These are phyloP conservation scores for Laticauda laticaudata DNA, from an alignment of 2,113 vertebrate genomes.

Conservation along the genomic window DNA sequence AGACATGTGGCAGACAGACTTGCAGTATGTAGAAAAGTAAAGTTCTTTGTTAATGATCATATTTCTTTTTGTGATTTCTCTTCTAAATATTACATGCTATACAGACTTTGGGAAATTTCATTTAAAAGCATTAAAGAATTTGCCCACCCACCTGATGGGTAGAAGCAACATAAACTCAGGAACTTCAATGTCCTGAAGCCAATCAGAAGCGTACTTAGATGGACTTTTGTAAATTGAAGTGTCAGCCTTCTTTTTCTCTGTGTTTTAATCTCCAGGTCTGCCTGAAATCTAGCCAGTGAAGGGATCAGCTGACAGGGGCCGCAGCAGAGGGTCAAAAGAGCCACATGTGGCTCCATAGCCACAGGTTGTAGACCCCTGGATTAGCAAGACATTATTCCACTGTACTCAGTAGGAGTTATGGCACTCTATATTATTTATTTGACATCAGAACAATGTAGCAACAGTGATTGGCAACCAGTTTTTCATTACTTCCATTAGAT, in stretches of 20 bases:
- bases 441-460: background rate
- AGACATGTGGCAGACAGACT: background rate
- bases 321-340: no score
- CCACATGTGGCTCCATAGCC: no score
- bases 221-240: background rate
- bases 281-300: no score
- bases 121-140: background rate
- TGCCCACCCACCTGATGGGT: background rate
- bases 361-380: no score
- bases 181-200: background rate
- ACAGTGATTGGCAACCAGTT: background rate
- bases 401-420: background rate
- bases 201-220: background rate
- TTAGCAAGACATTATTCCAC: background rate
- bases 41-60: background rate
- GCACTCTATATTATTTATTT: background rate
- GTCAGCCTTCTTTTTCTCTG: background rate
- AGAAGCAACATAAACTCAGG: background rate
- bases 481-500: background rate
- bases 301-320: no score
- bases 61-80: background rate
- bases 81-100: background rate
- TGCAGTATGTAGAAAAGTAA: background rate
- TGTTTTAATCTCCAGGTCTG: background rate
- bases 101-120: background rate